Evolutionary conservation across 2,888 invertebrate species (phyloP).

Genomic region (Entomobrya multifasciata): DNA sequence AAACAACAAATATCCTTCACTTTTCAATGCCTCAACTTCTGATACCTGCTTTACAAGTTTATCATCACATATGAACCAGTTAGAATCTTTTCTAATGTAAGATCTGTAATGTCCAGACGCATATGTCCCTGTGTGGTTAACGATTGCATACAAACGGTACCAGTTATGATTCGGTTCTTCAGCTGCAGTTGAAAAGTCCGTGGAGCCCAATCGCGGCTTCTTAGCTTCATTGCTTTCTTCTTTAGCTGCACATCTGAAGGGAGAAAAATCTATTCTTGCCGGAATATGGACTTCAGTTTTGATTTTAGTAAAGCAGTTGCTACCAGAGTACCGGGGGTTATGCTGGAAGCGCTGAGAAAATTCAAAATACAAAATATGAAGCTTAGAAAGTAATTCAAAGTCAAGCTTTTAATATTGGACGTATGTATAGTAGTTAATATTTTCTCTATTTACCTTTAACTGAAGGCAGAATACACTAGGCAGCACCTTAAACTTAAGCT

Average conservation of each 20-base stretch:
- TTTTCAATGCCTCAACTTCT: not conserved
- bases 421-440: too few relatives aligned
- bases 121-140: conserved; percentile 3
- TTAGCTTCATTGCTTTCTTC: not conserved
- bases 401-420: too few relatives aligned
- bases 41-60: not conserved
- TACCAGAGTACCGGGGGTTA: not conserved
- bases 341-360: conserved; percentile 21
- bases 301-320: not conserved
- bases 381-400: not conserved
- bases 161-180: not conserved
- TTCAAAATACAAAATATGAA: not conserved
- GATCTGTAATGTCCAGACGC: conserved; percentile 4
- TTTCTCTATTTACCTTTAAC: conserved; percentile 24
- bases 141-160: conserved; percentile 1
- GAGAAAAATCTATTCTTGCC: not conserved
- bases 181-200: not conserved
- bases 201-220: not conserved
- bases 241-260: not conserved
- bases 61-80: not conserved
- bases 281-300: not conserved
- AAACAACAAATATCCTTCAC: conserved; percentile 5
- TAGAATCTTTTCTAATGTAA: not conserved
- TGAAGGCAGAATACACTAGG: conserved; percentile 8
- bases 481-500: not conserved